Base-by-base conservation (phyloP, 2,888 invertebrate genomes). In the Ctena decussata region DNA sequence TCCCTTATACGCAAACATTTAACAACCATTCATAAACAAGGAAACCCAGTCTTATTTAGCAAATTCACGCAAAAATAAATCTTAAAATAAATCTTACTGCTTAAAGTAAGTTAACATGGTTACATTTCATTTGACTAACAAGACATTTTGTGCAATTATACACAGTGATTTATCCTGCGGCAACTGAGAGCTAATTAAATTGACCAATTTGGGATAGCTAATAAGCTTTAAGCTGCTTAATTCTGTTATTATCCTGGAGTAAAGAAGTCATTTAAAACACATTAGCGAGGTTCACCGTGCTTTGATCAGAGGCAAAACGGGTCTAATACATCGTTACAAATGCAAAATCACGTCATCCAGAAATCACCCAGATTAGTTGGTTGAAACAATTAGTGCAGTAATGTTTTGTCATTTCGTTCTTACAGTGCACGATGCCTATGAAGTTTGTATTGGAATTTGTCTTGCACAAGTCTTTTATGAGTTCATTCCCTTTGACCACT, bases 201-300 rank as follows among this genome's bases (percentile, higher is more conserved):
- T 77, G 74, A 77, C 77, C 77, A 73, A 80, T 80, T 77, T 77
- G 46, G 41, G 65, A 65, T 60, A 41, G 73, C 77, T 84, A 84
- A 84, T 84, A 75, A 80, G 80, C 35, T 60, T 72, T 80, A 84
- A 84, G 80, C 84, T 77, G 80, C 77, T 84, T 84, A 44, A 77
- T 77, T 65, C 80, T 72, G 84, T 80, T 80, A 80, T 84, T 80
- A 84, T 73, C 32, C 72, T 12, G 74, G 49, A 77, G 80, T 73
- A 80, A 39, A 65, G 74, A 53, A 27, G 77, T 77, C 71, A 84
- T 84, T 84, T 80, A 80, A 77, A 84, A 80, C 77, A 77, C 80
- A 84, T 84, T 84, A 84, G 77, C 74, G 39, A 39, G 75, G 76
- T 30, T 65, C 35, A 65, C 35, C 30, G 65, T 65, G 65, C 65